phyloP scores from a whole-genome alignment of 2,113 vertebrate genomes.

The Poeciliopsis prolifica region DNA sequence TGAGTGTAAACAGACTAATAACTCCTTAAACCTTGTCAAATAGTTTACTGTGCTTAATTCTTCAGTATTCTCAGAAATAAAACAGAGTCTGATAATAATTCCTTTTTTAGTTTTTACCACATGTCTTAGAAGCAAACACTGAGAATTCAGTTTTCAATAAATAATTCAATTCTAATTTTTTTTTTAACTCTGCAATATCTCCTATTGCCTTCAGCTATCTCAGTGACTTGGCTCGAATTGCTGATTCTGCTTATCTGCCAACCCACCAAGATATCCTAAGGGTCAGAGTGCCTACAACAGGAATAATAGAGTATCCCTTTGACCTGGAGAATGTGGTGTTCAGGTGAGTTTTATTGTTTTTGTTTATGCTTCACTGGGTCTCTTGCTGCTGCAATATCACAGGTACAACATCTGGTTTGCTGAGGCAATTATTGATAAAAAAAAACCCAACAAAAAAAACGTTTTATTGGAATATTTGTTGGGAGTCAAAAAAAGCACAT shows the following conservation, averaged over 20 bases:
- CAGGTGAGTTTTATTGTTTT: slow-evolving; percentile 72
- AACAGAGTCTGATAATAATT: slow-evolving; percentile 1
- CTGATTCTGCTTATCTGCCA: slow-evolving; percentile 77
- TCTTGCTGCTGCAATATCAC: not conserved
- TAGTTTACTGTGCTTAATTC: slow-evolving; percentile 59
- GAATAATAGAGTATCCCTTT: slow-evolving; percentile 87
- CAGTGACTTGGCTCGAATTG: slow-evolving; percentile 81
- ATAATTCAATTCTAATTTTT: not conserved
- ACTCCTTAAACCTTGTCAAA: slow-evolving; percentile 76
- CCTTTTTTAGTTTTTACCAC: slow-evolving; percentile 39
- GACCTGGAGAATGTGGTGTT: slow-evolving; percentile 87
- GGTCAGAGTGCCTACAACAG: slow-evolving; percentile 84
- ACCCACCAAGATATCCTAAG: slow-evolving; percentile 87
- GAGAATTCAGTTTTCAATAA: not conserved
- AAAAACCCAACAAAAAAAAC: no score
- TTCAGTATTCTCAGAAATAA: slow-evolving; percentile 9
- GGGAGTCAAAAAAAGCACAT: not conserved
- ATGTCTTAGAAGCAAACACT: slow-evolving; percentile 10
- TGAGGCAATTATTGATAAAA: not conserved
- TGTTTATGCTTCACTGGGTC: not conserved
- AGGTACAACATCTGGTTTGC: not conserved
- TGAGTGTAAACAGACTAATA: slow-evolving; percentile 73
- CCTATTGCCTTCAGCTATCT: slow-evolving; percentile 78
- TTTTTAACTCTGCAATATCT: not conserved
- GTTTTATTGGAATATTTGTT: not conserved